phyloP scores from a whole-genome alignment of 2,888 invertebrate genomes.

The Bombylius discolor region DNA sequence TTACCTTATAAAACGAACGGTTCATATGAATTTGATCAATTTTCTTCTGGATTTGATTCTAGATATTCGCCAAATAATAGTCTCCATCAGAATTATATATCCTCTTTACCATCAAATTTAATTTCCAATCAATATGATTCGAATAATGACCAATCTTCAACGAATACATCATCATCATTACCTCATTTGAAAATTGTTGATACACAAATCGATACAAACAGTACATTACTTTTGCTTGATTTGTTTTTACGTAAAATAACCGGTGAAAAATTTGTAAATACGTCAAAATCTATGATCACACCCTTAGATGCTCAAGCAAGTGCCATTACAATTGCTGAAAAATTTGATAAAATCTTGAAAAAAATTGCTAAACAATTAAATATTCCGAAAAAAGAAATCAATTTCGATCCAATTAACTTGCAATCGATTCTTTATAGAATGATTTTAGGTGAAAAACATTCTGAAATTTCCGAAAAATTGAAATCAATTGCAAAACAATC shows the following conservation, averaged over 20 bases:
- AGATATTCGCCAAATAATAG: not conserved
- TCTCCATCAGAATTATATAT: not conserved
- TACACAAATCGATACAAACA: not conserved
- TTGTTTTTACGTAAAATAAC: not conserved
- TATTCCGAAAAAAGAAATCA: not conserved
- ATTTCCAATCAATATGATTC: not conserved
- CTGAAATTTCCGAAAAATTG: not conserved
- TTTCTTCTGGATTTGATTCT: no score
- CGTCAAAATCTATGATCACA: not conserved
- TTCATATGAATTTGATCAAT: not conserved
- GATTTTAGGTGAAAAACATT: not conserved
- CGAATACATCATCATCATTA: not conserved
- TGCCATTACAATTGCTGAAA: not conserved
- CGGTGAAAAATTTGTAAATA: not conserved
- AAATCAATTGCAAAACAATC: no score
- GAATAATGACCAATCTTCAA: not conserved
- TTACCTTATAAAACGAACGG: not conserved
- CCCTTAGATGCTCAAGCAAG: not conserved
- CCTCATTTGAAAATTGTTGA: not conserved
- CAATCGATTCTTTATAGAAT: not conserved
- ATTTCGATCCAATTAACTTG: not conserved
- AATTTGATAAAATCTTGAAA: not conserved
- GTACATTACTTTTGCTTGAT: not conserved
- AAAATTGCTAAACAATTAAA: not conserved
- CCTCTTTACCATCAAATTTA: not conserved